Evolutionary conservation across 2,888 invertebrate genomes (phyloP).

Genomic region (Xanthia togata): DNA sequence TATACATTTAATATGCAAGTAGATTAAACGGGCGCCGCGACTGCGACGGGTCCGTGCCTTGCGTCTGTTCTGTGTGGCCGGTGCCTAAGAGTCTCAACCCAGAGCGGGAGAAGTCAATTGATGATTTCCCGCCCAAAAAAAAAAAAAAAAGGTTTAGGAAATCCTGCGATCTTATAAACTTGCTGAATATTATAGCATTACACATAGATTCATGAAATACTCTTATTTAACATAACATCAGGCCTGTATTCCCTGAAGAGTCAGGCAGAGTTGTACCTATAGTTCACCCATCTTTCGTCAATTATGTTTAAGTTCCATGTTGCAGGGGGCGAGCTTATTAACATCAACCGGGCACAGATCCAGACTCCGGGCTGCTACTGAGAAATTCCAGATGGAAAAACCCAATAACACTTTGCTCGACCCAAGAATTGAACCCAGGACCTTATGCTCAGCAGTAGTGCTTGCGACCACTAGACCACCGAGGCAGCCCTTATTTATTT

Average conservation of each 20-base stretch:
- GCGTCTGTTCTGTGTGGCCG: too few relatives aligned
- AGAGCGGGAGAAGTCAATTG: too few relatives aligned
- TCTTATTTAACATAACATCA: too few relatives aligned
- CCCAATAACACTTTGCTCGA: neutral
- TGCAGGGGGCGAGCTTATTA: neutral
- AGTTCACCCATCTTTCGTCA: neutral
- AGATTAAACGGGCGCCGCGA: too few relatives aligned
- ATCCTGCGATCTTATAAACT: neutral
- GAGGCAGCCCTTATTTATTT: neutral
- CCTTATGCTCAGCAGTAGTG: neutral
- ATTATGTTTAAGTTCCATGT: neutral
- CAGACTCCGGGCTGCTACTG: neutral
- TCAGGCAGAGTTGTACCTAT: too few relatives aligned
- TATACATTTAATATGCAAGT: too few relatives aligned
- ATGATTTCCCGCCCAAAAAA: too few relatives aligned
- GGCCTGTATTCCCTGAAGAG: too few relatives aligned
- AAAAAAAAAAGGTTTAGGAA: too few relatives aligned
- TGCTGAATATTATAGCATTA: neutral
- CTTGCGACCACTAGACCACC: neutral
- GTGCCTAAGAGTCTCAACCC: too few relatives aligned
- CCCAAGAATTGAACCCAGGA: neutral
- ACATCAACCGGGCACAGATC: neutral
- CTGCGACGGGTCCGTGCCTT: too few relatives aligned
- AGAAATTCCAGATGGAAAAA: neutral
- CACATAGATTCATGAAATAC: neutral